Base-by-base conservation (phyloP, 2,888 invertebrate species). In the Mantis religiosa region DNA sequence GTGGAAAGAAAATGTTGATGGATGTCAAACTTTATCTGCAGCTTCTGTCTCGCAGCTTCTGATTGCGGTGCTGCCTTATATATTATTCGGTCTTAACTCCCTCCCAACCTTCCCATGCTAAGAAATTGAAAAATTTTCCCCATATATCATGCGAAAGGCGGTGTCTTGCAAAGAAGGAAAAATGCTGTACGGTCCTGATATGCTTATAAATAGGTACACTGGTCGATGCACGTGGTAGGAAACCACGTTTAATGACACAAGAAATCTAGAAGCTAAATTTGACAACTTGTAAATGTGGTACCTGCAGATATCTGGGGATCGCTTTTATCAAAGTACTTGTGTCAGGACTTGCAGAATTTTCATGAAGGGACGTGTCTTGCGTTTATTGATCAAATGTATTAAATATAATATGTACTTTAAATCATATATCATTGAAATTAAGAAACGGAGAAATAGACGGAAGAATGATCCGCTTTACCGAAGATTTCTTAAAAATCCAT, bases 21-120 rank as follows among this genome's bases (percentile, higher is more conserved):
- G 86, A 86, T 86, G 86, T 86, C 86, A 86, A 86, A 86, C 86
- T 86, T 86, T 86, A 86, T 86, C 86, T 86, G 86, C 86, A 86
- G 86, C 86, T 86, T 86, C 86, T 81, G 28, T 14, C 86, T 86
- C 81, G 54, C 71, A 81, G 86, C 71, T 81, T 86, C 86, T 86
- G 86, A 86, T 86, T 86, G 86, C 81, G 54, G 86, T 81, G 30
- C 20, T 86, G 81, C 28, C 86, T 81, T 85, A 54, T 86, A 86
- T 81, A 86, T 86, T 86, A 47, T 71, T 81, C 86, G 71, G 86
- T 28, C 81, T 25, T 81, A 54, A 71, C 86, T 71, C 71, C 86
- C 14, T 86, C 54, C 71, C 71, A 27, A 54, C 54, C 54, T 25
- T 81, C 81, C 81, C 81, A 20, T 71, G 25, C 30, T 28, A 86